Evolutionary conservation across 2,113 vertebrate species (phyloP), one percentile per base, ranked within the genome.

Genomic region (Larimichthys crocea): DNA sequence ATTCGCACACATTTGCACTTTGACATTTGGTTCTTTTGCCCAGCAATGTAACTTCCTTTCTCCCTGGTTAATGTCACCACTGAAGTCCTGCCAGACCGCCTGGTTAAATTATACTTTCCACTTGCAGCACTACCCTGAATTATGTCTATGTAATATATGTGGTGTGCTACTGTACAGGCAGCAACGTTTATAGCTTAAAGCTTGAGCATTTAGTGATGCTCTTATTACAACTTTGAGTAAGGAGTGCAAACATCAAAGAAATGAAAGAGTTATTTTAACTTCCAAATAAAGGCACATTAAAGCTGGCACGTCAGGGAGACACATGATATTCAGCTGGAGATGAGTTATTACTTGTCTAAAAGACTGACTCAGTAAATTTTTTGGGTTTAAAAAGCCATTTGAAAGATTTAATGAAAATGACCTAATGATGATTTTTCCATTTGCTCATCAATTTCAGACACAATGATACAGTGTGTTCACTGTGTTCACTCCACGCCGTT

Each of bases 371-470:
- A 0, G 15, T 74, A n/a, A 86, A 77, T 49, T 76, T 52, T 74
- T 82, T 70, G 63, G 64, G 20, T 69, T 77, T 66, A 0, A 44
- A 75, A 60, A 61, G 11, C 59, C 19, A 64, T 77, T 72, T 2
- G 4, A 69, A 64, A 68, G 31, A 79, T 80, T 67, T 60, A 46
- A 76, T 8, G 20, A 40, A 65, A 68, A 85, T 73, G 0, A 55
- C 29, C 15, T 44, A 59, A 66, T 62, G 40, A 48, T 46, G 24
- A 59, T 56, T 76, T 83, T 85, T 77, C 76, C 72, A 66, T 73
- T 75, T 64, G 56, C 55, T 72, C 59, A 61, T 53, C 60, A 61
- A 16, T 63, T 85, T 76, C 17, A 80, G 22, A 62, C 40, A 64
- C 57, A 78, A 19, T 62, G 24, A 35, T 46, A 50, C 55, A 62